phyloP scores from a whole-genome alignment of 1,140 invertebrate genomes.

The Harpegnathos saltator region DNA sequence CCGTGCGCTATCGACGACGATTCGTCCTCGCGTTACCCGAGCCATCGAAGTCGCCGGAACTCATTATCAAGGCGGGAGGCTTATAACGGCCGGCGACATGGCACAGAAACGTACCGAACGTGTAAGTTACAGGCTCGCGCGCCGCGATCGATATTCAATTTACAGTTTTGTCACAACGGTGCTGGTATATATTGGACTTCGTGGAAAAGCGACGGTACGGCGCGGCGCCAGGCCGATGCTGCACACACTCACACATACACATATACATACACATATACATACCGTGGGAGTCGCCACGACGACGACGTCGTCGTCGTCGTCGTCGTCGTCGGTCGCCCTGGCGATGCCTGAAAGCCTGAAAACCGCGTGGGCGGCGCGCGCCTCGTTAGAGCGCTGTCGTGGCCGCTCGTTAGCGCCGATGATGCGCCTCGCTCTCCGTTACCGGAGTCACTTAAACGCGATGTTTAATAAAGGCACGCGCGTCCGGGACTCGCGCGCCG shows the following conservation, averaged over 20 bases:
- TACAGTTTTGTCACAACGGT: constrained; percentile 83
- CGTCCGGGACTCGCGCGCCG: constrained; percentile 28
- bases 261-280: too few species aligned
- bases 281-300: constrained; percentile 19
- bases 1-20: background rate
- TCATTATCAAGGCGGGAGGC: constrained; percentile 47
- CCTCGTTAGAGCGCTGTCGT: constrained; percentile 68
- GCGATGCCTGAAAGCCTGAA: constrained; percentile 44
- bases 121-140: constrained; percentile 14
- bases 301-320: constrained; percentile 51
- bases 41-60: constrained; percentile 39
- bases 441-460: constrained; percentile 66
- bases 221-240: background rate
- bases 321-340: constrained; percentile 53
- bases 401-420: constrained; percentile 67
- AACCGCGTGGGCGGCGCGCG: constrained; percentile 66
- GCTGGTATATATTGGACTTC: constrained; percentile 71
- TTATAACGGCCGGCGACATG: constrained; percentile 79
- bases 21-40: constrained; percentile 20
- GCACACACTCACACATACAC: too few species aligned
- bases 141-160: constrained; percentile 84
- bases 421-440: constrained; percentile 48
- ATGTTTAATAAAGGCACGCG: constrained; percentile 65
- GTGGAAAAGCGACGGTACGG: constrained; percentile 66
- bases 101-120: constrained; percentile 66